These are phyloP conservation scores for Apotomis betuletana DNA, from an alignment of 2,888 invertebrate species.

Conservation along the genomic window DNA sequence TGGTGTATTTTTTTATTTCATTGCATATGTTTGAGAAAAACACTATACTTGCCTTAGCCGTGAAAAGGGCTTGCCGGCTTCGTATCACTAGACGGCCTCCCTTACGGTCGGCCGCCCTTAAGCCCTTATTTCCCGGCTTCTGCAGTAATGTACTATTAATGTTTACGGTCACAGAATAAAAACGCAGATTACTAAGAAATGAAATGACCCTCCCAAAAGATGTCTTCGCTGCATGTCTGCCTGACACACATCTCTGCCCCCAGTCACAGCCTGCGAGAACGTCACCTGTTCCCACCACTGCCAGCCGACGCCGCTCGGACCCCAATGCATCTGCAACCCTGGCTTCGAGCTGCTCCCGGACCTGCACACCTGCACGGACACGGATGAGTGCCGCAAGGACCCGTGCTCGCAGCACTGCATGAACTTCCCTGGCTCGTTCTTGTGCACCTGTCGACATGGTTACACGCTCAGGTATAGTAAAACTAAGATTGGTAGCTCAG, in stretches of 20 bases:
- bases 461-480: slow-evolving; percentile 77
- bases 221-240: background rate
- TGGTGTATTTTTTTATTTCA: too few relatives aligned
- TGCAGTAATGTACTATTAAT: too few relatives aligned
- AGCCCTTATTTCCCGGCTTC: too few relatives aligned
- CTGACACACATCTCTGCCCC: background rate
- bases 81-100: too few relatives aligned
- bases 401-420: slow-evolving; percentile 87
- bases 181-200: background rate
- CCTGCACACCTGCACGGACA: slow-evolving; percentile 85
- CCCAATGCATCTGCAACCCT: slow-evolving; percentile 84
- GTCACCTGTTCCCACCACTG: slow-evolving; percentile 84
- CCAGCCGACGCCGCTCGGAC: slow-evolving; percentile 85
- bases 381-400: slow-evolving; percentile 87
- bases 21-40: too few relatives aligned
- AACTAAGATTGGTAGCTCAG: too few relatives aligned
- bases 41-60: too few relatives aligned
- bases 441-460: slow-evolving; percentile 84
- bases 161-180: too few relatives aligned
- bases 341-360: slow-evolving; percentile 84
- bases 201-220: too few relatives aligned
- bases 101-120: too few relatives aligned
- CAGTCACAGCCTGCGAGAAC: slow-evolving; percentile 72
- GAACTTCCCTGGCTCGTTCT: slow-evolving; percentile 81
- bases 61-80: too few relatives aligned